Evolutionary conservation across 2,888 invertebrate species (phyloP).

Genomic region (Andrena praecox): DNA sequence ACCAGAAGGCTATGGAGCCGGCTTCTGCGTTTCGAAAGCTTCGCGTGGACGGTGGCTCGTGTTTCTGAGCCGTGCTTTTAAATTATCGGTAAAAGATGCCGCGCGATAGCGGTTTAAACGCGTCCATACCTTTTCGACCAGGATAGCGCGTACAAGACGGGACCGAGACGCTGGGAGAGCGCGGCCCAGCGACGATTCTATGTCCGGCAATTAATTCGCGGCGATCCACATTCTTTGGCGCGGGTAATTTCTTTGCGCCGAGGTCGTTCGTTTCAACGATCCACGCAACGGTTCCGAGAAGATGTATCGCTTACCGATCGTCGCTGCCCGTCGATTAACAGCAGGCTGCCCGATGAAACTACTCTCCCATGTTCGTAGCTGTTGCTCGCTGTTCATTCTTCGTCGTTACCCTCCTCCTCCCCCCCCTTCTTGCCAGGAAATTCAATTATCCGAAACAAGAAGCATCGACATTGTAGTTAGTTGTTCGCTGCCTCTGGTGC

Average conservation of each 20-base stretch:
- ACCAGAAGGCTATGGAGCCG: slow-evolving; percentile 11
- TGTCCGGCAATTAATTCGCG: slow-evolving; percentile 9
- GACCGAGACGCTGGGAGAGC: background rate
- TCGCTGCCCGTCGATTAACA: slow-evolving; percentile 3
- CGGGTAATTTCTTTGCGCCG: background rate
- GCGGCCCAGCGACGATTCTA: background rate
- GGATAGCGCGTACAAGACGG: background rate
- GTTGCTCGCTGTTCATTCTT: background rate
- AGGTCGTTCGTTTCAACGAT: slow-evolving; percentile 5
- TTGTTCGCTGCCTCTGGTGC: background rate
- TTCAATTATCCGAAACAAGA: slow-evolving; percentile 10
- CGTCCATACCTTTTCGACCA: background rate
- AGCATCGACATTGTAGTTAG: background rate
- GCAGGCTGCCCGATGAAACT: slow-evolving; percentile 1
- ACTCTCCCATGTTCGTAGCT: background rate
- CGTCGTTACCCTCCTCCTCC: background rate
- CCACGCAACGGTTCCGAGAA: slow-evolving; percentile 17
- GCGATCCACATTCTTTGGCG: slow-evolving; percentile 1
- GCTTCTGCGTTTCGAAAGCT: slow-evolving; percentile 18
- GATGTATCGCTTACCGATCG: slow-evolving; percentile 15
- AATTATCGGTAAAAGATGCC: slow-evolving; percentile 20
- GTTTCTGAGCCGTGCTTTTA: slow-evolving; percentile 6
- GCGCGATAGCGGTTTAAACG: slow-evolving; percentile 16
- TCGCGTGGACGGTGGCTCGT: slow-evolving; percentile 27
- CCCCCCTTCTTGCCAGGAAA: background rate